Percentiles rank a stretch among this genome's conserved stretches.
Conservation (phyloP, 2,888 invertebrate species). For the Lobophora halterata region DNA sequence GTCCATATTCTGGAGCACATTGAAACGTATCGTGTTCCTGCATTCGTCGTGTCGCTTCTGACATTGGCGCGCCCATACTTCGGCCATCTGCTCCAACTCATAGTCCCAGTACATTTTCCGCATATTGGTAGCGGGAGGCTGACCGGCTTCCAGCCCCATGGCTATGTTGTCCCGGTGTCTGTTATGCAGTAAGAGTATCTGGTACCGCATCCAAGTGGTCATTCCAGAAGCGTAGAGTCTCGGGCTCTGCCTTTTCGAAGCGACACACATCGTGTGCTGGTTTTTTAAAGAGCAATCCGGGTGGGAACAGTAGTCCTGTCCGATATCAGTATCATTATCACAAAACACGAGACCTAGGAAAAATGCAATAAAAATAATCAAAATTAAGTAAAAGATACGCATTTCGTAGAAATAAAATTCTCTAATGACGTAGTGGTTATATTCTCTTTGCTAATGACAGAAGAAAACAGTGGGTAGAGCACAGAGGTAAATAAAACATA, state of each 20-base stretch:
- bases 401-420: slow-evolving; percentile 33
- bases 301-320: slow-evolving; percentile 56
- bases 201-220: slow-evolving; percentile 73
- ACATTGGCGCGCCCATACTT: slow-evolving; percentile 73
- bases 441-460: no score
- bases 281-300: slow-evolving; percentile 68
- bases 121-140: slow-evolving; percentile 75
- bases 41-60: slow-evolving; percentile 75
- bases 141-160: slow-evolving; percentile 69
- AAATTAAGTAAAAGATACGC: slow-evolving; percentile 45
- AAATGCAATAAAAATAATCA: slow-evolving; percentile 42
- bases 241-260: slow-evolving; percentile 55
- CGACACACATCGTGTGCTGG: slow-evolving; percentile 68
- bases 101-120: slow-evolving; percentile 77
- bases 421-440: background rate
- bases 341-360: slow-evolving; percentile 37
- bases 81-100: slow-evolving; percentile 70
- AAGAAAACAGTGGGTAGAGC: no score
- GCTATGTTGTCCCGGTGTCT: slow-evolving; percentile 72
- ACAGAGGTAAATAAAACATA: no score
- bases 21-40: slow-evolving; percentile 66
- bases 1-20: slow-evolving; percentile 72
- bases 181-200: slow-evolving; percentile 67
- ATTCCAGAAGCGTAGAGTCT: slow-evolving; percentile 67
- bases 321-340: slow-evolving; percentile 23